Evolutionary conservation across 2,797 vertebrate genomes (phyloP).

Genomic region (Dicrostonyx torquatus): DNA sequence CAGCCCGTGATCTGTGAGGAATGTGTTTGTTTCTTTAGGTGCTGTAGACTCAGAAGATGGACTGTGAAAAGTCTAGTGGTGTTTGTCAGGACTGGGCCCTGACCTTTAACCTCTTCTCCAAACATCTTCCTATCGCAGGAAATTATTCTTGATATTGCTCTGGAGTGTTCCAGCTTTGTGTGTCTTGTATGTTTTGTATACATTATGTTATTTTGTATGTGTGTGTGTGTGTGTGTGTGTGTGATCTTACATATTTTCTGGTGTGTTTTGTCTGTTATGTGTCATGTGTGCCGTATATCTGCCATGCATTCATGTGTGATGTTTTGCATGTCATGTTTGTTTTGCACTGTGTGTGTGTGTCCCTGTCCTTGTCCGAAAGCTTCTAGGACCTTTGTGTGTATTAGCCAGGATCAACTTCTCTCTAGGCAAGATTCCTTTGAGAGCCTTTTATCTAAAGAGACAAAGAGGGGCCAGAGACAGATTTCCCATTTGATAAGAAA

Average conservation of each 20-base stretch:
- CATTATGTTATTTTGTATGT: background rate
- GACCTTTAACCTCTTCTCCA: conserved; percentile 55
- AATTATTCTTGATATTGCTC: conserved; percentile 16
- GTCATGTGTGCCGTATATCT: background rate
- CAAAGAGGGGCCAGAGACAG: conserved; percentile 39
- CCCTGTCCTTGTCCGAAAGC: background rate
- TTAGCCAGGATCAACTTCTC: conserved; percentile 13
- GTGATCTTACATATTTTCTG: background rate
- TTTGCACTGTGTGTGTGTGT: background rate
- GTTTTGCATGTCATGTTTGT: background rate
- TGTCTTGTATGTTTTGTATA: background rate
- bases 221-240: background rate
- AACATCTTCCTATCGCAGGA: conserved; percentile 72
- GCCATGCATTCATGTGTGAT: background rate
- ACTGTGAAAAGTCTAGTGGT: conserved; percentile 53
- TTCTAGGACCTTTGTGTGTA: background rate
- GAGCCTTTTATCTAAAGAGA: background rate
- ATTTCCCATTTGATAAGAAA: conserved; percentile 58
- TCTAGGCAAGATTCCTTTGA: background rate
- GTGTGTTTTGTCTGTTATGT: background rate
- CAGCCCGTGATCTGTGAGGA: conserved; percentile 83
- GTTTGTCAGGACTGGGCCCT: conserved; percentile 17
- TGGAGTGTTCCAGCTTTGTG: conserved; percentile 51
- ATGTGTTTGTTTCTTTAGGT: conserved; percentile 81
- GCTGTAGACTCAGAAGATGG: conserved; percentile 70